phyloP scores from a whole-genome alignment of 2,113 vertebrate genomes.

The Megaceryle maxima region DNA sequence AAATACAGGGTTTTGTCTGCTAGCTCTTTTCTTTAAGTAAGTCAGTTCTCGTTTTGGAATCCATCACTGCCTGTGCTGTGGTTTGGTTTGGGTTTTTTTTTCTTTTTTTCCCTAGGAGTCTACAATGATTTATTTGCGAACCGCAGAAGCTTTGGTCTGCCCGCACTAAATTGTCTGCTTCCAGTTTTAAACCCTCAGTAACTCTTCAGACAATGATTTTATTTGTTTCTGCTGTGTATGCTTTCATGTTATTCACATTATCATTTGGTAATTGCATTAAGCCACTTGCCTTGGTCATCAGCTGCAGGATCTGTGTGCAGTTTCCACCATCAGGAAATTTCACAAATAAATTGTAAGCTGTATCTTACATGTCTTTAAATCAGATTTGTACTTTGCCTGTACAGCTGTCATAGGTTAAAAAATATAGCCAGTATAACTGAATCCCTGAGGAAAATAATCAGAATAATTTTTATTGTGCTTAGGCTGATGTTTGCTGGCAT shows the following conservation, averaged over 20 bases:
- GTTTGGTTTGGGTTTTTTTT: not conserved
- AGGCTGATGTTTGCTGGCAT: not conserved
- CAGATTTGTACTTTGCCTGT: not conserved
- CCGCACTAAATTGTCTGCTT: not conserved
- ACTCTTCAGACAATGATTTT: constrained; percentile 2
- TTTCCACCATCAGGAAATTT: not conserved
- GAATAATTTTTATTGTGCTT: not conserved
- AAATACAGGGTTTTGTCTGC: not conserved
- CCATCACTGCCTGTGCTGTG: not conserved
- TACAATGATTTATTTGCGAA: not conserved
- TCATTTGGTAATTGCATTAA: constrained; percentile 3
- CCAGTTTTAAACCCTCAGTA: not conserved
- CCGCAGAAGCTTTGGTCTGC: not conserved
- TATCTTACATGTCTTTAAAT: not conserved
- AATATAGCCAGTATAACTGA: not conserved
- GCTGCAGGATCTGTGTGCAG: not conserved
- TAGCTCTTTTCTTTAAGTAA: not conserved
- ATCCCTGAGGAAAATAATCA: not conserved
- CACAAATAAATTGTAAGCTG: not conserved
- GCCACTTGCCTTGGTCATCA: not conserved
- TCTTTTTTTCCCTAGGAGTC: not conserved
- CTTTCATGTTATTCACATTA: not conserved
- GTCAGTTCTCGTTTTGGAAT: constrained; percentile 9
- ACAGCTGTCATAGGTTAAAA: not conserved
- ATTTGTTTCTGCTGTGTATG: not conserved